Conservation (phyloP, 2,113 vertebrate species). For the Lonchura striata region DNA sequence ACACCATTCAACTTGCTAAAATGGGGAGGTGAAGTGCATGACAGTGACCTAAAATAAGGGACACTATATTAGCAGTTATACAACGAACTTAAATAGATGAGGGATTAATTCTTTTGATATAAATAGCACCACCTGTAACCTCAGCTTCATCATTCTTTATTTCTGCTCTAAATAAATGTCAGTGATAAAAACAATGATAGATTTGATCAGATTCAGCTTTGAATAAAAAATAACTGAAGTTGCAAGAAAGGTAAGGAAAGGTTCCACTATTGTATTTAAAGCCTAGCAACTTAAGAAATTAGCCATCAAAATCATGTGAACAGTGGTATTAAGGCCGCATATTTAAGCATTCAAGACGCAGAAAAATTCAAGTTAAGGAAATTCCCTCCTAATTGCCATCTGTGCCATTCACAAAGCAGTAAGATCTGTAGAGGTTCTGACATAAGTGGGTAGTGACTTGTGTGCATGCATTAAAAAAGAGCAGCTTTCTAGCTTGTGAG, state of each 20-base stretch:
- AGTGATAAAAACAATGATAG: neutral
- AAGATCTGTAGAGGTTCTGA: neutral
- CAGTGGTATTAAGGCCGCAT: neutral
- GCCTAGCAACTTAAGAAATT: neutral
- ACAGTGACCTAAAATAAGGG: conserved; percentile 38
- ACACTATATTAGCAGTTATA: neutral
- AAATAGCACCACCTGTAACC: conserved; percentile 33
- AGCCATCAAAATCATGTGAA: neutral
- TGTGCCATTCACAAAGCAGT: neutral
- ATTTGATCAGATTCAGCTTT: neutral
- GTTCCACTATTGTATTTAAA: neutral
- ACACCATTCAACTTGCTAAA: neutral
- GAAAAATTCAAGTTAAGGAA: neutral
- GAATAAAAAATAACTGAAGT: neutral
- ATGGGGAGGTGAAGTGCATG: neutral
- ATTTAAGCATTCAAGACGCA: neutral
- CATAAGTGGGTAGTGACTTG: neutral
- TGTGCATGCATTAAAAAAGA: neutral
- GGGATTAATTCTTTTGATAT: conserved; percentile 30
- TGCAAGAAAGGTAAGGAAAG: neutral
- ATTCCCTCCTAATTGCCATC: neutral
- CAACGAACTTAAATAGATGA: conserved; percentile 14
- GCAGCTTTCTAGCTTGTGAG: neutral
- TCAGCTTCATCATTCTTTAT: conserved; percentile 24
- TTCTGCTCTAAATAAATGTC: conserved; percentile 42